Evolutionary conservation across 92 coral and sea anemone genomes (phyloP).

Genomic region (Porites rus): DNA sequence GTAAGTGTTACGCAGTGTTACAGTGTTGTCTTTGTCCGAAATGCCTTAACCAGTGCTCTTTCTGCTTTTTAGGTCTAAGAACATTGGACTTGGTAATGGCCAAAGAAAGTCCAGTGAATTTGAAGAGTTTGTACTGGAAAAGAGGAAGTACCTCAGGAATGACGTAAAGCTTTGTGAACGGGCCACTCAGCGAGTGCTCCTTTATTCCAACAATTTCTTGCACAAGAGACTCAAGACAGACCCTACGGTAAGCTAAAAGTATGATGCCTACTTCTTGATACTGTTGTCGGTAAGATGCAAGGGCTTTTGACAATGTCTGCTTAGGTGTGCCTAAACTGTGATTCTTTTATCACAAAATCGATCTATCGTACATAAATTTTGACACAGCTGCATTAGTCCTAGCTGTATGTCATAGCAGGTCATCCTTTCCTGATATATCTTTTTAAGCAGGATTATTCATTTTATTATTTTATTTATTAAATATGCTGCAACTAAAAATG

Average conservation of each 20-base stretch:
- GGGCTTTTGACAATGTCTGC: too few relatives aligned
- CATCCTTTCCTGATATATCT: too few relatives aligned
- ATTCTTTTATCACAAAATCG: too few relatives aligned
- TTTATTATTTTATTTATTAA: too few relatives aligned
- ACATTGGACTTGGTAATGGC: constrained; percentile 98
- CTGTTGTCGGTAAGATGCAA: neutral
- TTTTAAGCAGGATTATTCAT: too few relatives aligned
- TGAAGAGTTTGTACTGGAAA: constrained; percentile 86
- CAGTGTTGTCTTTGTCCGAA: too few relatives aligned
- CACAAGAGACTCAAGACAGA: constrained; percentile 98
- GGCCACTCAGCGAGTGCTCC: constrained; percentile 91
- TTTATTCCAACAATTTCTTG: constrained; percentile 94
- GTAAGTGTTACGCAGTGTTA: too few relatives aligned
- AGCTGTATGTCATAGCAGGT: too few relatives aligned
- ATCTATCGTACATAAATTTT: too few relatives aligned
- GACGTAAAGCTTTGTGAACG: constrained; percentile 85
- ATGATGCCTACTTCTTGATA: neutral
- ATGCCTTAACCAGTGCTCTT: neutral
- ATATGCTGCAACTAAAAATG: too few relatives aligned
- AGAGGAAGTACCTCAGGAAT: constrained; percentile 83
- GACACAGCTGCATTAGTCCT: too few relatives aligned
- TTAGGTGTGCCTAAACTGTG: too few relatives aligned
- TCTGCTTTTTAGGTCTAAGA: constrained; percentile 70
- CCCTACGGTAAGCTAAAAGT: constrained; percentile 72
- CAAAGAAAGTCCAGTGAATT: constrained; percentile 93